Conservation (phyloP, 2,888 invertebrate species). For the Cistogaster globosa region DNA sequence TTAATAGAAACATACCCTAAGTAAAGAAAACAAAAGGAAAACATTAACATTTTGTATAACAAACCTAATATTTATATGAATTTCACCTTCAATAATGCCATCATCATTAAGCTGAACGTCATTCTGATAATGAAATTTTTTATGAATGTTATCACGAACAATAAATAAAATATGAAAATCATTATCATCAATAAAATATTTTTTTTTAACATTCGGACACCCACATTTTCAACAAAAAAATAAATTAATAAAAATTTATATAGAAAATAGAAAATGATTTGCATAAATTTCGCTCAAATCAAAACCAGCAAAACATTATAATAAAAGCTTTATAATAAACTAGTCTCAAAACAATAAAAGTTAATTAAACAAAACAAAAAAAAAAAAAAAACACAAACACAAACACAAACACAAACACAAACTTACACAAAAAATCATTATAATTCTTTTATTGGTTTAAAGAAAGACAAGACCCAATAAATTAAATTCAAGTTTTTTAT, state of each 20-base stretch:
- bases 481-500: constrained; percentile 52
- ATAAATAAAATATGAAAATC: constrained; percentile 2
- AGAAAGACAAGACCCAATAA: constrained; percentile 8
- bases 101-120: constrained; percentile 39
- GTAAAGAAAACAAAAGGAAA: not conserved
- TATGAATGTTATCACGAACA: constrained; percentile 12
- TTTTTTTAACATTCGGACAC: not conserved
- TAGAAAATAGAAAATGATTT: constrained; percentile 58
- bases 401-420: not conserved
- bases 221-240: constrained; percentile 9
- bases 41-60: not conserved
- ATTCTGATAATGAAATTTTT: constrained; percentile 14
- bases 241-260: not conserved
- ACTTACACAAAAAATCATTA: constrained; percentile 31
- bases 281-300: constrained; percentile 54
- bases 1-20: no score
- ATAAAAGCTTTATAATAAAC: constrained; percentile 32
- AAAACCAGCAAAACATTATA: not conserved
- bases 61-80: constrained; percentile 49
- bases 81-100: constrained; percentile 61
- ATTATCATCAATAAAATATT: constrained; percentile 12
- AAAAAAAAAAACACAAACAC: no score
- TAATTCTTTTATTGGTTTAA: constrained; percentile 43
- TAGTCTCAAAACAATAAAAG: constrained; percentile 50
- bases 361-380: not conserved